Percentiles rank a stretch among this genome's conserved stretches.
phyloP scores from a whole-genome alignment of 2,888 invertebrate genomes.

The Omphaloscelis lunosa region DNA sequence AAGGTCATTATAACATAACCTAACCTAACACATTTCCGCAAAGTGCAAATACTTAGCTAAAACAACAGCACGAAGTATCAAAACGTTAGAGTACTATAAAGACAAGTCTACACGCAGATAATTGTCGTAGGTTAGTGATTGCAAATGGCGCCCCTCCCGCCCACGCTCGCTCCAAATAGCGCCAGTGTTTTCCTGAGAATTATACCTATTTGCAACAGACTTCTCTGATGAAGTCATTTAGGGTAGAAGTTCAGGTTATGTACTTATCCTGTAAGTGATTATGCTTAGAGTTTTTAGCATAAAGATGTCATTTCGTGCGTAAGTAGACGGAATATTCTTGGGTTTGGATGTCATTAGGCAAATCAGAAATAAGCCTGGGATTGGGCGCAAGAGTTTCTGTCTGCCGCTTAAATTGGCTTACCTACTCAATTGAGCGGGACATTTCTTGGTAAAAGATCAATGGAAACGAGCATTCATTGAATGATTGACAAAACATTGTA shows the following conservation, averaged over 20 bases:
- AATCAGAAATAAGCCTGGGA: background rate
- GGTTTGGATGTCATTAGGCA: background rate
- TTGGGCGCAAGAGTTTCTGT: background rate
- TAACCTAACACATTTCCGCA: background rate
- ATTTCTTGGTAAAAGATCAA: background rate
- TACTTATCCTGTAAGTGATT: conserved; percentile 4
- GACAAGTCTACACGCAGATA: conserved; percentile 24
- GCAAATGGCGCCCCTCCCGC: conserved; percentile 41
- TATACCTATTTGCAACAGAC: conserved; percentile 38
- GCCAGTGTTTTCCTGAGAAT: conserved; percentile 32
- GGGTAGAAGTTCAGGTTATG: background rate
- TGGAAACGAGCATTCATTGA: background rate
- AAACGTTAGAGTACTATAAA: conserved; percentile 10
- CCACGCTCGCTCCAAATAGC: conserved; percentile 35
- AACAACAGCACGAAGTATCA: background rate
- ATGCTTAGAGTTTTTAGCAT: conserved; percentile 22
- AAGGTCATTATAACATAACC: background rate
- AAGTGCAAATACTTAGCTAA: background rate
- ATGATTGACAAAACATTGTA: conserved; percentile 5
- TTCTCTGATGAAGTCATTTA: conserved; percentile 31
- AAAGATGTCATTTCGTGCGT: conserved; percentile 9
- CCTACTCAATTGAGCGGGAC: background rate
- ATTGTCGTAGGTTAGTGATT: conserved; percentile 61
- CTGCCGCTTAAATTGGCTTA: background rate
- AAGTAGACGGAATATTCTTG: background rate